Evolutionary conservation across 2,888 invertebrate genomes (phyloP).

Genomic region (Rhagium mordax): DNA sequence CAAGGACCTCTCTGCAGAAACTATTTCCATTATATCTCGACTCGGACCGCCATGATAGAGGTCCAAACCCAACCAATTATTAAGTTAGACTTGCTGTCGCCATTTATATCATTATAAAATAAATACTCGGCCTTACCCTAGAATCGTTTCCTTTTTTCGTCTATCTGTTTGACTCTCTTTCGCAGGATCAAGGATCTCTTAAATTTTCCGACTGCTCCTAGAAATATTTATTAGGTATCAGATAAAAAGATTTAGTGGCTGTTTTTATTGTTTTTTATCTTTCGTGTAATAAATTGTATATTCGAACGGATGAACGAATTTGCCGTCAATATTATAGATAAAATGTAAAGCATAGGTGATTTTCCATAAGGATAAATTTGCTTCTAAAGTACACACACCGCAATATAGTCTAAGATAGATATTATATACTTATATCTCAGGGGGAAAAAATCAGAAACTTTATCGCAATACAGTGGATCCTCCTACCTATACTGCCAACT

Average conservation of each 20-base stretch:
- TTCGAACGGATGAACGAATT: conserved; percentile 7
- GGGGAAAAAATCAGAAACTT: too few species aligned
- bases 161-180: conserved; percentile 15
- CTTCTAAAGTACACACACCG: too few species aligned
- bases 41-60: neutral
- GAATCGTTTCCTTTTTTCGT: conserved; percentile 5
- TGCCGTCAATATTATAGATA: neutral
- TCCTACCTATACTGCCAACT: too few species aligned
- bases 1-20: neutral
- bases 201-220: conserved; percentile 19
- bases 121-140: conserved; percentile 12
- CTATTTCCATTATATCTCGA: neutral
- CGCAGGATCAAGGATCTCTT: conserved; percentile 19
- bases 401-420: too few species aligned
- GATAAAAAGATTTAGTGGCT: conserved; percentile 35
- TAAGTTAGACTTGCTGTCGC: conserved; percentile 29
- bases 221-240: conserved; percentile 29
- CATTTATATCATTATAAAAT: conserved; percentile 31
- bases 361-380: neutral
- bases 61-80: conserved; percentile 28
- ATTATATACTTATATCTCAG: too few species aligned
- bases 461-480: too few species aligned
- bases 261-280: conserved; percentile 37
- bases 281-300: conserved; percentile 23
- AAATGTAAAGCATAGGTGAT: neutral